Evolutionary conservation across 2,888 invertebrate genomes (phyloP).

Genomic region (Napeogenes sylphis): DNA sequence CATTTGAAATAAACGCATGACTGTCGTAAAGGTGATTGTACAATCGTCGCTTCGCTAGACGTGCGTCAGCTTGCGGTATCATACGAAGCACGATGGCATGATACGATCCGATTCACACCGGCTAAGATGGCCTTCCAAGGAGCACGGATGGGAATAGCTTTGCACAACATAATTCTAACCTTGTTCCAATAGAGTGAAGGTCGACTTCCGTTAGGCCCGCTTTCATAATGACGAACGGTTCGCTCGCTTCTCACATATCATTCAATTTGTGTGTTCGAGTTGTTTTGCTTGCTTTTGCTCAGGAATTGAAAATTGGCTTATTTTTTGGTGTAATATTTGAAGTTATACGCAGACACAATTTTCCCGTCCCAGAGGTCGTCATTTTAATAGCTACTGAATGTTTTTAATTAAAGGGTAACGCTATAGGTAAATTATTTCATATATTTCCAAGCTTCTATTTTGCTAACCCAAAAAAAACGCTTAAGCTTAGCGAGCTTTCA

Average conservation of each 20-base stretch:
- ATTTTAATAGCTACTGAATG: conserved; percentile 5
- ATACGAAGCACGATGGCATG: conserved; percentile 57
- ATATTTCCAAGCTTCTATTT: conserved; percentile 13
- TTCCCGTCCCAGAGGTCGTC: neutral
- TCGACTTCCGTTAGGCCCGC: conserved; percentile 63
- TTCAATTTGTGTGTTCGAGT: conserved; percentile 62
- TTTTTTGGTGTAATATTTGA: conserved; percentile 18
- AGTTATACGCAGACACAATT: conserved; percentile 9
- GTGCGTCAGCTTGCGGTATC: conserved; percentile 39
- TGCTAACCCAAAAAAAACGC: conserved; percentile 8
- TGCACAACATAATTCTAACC: conserved; percentile 49
- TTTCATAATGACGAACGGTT: conserved; percentile 61
- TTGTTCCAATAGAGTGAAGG: conserved; percentile 47
- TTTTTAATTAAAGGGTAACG: conserved; percentile 7
- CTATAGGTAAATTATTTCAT: neutral
- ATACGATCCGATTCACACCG: conserved; percentile 75
- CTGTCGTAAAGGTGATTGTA: conserved; percentile 23
- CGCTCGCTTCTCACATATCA: conserved; percentile 75
- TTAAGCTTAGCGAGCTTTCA: conserved; percentile 24
- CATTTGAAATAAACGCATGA: conserved; percentile 13
- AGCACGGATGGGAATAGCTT: conserved; percentile 59
- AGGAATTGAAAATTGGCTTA: conserved; percentile 37
- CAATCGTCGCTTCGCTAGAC: conserved; percentile 19
- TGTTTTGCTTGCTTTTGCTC: conserved; percentile 75
- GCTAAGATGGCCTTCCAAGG: conserved; percentile 54